Evolutionary conservation across 2,113 vertebrate species (phyloP).

Genomic region (Ctenodactylus gundi): DNA sequence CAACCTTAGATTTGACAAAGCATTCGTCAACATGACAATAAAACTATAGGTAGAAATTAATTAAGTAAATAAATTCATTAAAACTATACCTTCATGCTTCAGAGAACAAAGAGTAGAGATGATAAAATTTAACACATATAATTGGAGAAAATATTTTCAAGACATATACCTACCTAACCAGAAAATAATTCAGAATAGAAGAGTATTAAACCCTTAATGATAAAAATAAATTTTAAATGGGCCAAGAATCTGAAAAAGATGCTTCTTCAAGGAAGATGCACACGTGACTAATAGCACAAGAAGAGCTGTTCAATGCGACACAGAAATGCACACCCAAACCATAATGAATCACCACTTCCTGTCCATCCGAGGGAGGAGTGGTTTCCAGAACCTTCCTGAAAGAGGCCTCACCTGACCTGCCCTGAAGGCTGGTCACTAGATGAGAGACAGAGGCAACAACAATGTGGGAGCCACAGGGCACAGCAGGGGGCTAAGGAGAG

Average conservation of each 20-base stretch:
- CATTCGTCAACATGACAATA: not conserved
- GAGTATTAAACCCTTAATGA: not conserved
- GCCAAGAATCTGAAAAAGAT: not conserved
- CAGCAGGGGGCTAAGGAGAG: not conserved
- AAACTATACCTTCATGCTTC: not conserved
- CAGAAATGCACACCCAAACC: not conserved
- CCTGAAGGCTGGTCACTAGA: not conserved
- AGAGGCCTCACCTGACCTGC: fast-evolving
- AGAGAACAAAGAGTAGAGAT: no score
- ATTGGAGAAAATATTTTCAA: not conserved
- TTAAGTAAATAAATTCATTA: no score
- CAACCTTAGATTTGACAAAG: not conserved
- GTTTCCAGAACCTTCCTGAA: not conserved
- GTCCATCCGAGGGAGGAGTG: fast-evolving
- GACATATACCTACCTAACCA: not conserved
- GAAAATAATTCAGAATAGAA: not conserved
- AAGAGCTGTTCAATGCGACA: no score
- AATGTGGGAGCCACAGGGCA: not conserved
- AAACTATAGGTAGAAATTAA: not conserved
- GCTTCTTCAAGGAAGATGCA: not conserved
- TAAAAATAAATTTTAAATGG: not conserved
- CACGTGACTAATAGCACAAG: no score
- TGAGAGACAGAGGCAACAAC: not conserved
- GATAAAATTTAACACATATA: no score
- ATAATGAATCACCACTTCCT: not conserved